phyloP scores from a whole-genome alignment of 2,113 vertebrate species.

The Cheirogaleus medius region DNA sequence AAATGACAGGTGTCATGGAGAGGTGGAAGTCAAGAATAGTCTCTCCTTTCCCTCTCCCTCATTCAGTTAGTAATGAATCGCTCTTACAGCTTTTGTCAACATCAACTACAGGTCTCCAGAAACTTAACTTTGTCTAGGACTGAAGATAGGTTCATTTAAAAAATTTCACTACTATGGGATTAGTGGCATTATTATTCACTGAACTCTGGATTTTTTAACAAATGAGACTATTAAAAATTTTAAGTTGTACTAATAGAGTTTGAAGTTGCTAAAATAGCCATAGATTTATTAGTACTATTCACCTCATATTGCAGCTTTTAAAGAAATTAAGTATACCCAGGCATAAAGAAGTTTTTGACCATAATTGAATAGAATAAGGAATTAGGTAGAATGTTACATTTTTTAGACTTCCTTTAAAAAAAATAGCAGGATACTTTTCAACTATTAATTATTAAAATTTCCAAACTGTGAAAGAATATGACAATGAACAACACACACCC shows the following conservation, averaged over 20 bases:
- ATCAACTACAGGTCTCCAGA: not conserved
- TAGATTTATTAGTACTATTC: not conserved
- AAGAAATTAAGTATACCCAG: not conserved
- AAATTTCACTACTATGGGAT: not conserved
- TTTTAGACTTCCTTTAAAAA: not conserved
- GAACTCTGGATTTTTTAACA: slow-evolving; percentile 21
- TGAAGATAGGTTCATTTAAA: not conserved
- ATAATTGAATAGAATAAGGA: not conserved
- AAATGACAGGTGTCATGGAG: not conserved
- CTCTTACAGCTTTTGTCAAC: not conserved
- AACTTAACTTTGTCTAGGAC: not conserved
- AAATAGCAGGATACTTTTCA: not conserved
- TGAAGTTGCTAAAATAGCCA: not conserved
- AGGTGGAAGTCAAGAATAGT: not conserved
- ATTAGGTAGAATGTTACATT: not conserved
- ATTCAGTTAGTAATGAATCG: not conserved
- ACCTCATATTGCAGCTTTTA: not conserved
- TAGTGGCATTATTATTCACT: not conserved
- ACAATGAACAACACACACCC: not conserved
- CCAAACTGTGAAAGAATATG: not conserved
- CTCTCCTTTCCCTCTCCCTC: not conserved
- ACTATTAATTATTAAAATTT: not conserved
- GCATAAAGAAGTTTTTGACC: not conserved
- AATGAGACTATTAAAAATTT: not conserved
- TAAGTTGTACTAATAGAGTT: not conserved